phyloP scores from a whole-genome alignment of 2,113 vertebrate species.

The Barbus barbus region DNA sequence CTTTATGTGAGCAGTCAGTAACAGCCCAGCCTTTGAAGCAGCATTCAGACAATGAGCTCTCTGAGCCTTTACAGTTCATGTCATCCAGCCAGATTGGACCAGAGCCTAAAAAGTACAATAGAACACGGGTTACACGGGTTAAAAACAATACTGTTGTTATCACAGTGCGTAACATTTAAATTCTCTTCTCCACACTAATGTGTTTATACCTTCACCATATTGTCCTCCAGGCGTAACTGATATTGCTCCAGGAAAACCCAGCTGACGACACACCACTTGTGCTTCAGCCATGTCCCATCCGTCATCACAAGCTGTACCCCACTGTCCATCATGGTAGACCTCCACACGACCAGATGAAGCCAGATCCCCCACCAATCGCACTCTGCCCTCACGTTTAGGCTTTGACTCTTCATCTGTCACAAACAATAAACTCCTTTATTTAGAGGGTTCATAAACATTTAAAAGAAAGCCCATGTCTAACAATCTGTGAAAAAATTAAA shows the following conservation, averaged over 20 bases:
- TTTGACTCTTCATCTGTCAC: neutral
- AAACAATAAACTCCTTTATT: neutral
- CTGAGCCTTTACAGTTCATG: conserved; percentile 71
- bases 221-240: conserved; percentile 57
- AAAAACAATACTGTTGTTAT: neutral
- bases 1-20: conserved; percentile 72
- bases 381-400: neutral
- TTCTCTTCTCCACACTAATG: neutral
- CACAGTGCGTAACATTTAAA: neutral
- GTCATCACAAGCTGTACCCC: conserved; percentile 80
- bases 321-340: conserved; percentile 71
- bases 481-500: neutral
- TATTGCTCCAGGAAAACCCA: conserved; percentile 68
- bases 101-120: conserved; percentile 45
- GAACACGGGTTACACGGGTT: neutral
- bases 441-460: neutral
- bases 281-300: conserved; percentile 73
- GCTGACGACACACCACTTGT: conserved; percentile 75
- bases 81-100: conserved; percentile 79
- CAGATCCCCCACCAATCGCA: neutral
- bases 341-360: conserved; percentile 18
- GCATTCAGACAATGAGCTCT: conserved; percentile 71
- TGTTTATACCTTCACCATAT: conserved; percentile 67
- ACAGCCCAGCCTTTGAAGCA: conserved; percentile 69
- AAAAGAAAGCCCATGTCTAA: neutral